phyloP scores from a whole-genome alignment of 1,140 invertebrate genomes.

The Hylyphantes graminicola region DNA sequence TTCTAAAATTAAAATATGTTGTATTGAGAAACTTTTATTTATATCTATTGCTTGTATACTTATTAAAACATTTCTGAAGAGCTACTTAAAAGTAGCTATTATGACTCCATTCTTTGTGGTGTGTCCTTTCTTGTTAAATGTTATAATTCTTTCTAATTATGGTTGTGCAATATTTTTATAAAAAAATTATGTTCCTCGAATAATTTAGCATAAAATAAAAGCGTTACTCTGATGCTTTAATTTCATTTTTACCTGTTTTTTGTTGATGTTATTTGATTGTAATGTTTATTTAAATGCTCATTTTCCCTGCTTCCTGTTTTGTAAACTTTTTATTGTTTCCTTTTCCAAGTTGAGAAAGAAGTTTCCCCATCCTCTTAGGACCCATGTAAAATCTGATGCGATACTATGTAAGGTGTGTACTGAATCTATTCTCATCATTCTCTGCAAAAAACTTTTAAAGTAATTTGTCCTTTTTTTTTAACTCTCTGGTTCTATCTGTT shows the following conservation, averaged over 20 bases:
- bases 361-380: conserved; percentile 23
- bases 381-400: neutral
- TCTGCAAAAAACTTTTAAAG: too few relatives aligned
- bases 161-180: neutral
- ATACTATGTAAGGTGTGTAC: conserved; percentile 32
- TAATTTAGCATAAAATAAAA: neutral
- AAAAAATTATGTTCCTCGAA: neutral
- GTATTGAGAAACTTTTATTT: too few relatives aligned
- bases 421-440: neutral
- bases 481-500: neutral
- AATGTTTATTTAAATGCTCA: neutral
- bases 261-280: neutral
- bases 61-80: too few relatives aligned
- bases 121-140: too few relatives aligned
- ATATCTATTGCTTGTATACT: too few relatives aligned
- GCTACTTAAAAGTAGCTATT: too few relatives aligned
- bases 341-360: conserved; percentile 34
- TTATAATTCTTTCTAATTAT: neutral
- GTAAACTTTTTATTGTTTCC: neutral
- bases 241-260: neutral
- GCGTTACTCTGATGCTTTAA: neutral
- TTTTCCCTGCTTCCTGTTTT: neutral
- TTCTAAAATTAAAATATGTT: too few relatives aligned
- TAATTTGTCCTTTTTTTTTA: neutral
- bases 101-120: too few relatives aligned